A percentile compares a stretch with the other conserved stretches of the same genome.
Conservation (phyloP, 2,113 vertebrate species). For the Gobio gobio region DNA sequence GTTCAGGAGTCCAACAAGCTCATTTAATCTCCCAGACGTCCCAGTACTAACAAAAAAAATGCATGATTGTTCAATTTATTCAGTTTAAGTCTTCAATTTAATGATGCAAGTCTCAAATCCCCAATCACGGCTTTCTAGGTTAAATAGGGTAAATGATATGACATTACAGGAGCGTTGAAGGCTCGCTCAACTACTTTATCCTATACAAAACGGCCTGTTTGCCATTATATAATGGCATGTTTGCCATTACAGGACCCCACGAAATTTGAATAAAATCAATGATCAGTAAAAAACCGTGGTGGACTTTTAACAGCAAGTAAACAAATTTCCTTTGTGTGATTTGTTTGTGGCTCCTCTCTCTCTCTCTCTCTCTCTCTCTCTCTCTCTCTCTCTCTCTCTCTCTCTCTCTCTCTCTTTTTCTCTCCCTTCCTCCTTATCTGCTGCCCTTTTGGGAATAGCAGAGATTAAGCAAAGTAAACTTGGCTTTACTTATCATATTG, state of each 20-base stretch:
- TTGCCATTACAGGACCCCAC: background rate
- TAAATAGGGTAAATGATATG: constrained; percentile 14
- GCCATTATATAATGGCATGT: constrained; percentile 1
- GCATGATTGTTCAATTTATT: background rate
- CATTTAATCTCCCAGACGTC: background rate
- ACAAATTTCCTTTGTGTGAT: constrained; percentile 27
- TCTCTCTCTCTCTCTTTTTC: constrained; percentile 55
- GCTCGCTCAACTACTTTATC: background rate
- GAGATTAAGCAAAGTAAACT: constrained; percentile 83
- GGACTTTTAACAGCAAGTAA: constrained; percentile 28
- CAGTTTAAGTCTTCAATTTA: constrained; percentile 18
- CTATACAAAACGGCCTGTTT: background rate
- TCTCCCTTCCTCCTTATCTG: constrained; percentile 71
- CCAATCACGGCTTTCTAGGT: background rate
- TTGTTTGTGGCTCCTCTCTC: constrained; percentile 44
- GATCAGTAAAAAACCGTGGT: background rate
- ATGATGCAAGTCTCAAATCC: background rate
- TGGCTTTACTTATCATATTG: constrained; percentile 84
- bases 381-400: too few relatives aligned
- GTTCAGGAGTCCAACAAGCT: background rate
- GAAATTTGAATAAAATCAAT: constrained; percentile 35
- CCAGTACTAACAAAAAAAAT: background rate
- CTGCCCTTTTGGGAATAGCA: constrained; percentile 78
- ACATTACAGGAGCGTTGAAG: background rate
- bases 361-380: constrained; percentile 59